Evolutionary conservation across 2,113 vertebrate species (phyloP).

Genomic region (Carassius gibelio): DNA sequence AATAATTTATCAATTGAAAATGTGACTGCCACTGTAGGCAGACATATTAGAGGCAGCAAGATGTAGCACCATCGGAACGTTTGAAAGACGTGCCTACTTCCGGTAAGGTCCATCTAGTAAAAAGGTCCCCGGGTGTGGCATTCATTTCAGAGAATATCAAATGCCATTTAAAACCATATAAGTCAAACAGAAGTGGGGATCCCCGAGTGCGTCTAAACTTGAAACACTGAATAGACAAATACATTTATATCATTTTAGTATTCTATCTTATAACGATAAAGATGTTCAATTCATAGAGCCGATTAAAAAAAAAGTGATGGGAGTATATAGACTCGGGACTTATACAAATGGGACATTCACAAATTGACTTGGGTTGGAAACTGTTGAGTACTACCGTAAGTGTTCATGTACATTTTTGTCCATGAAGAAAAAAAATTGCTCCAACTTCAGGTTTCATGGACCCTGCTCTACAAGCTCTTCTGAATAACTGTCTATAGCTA

Average conservation of each 20-base stretch:
- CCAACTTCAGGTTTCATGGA: too few species aligned
- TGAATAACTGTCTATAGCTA: too few species aligned
- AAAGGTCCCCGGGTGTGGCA: background rate
- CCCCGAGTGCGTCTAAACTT: background rate
- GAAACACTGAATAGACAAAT: background rate
- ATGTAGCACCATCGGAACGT: conserved; percentile 15
- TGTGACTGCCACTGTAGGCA: background rate
- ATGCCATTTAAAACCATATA: too few species aligned
- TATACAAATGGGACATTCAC: background rate
- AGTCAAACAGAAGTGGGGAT: background rate
- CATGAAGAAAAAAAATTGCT: too few species aligned
- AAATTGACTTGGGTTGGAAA: too few species aligned
- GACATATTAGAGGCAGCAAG: background rate
- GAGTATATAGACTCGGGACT: background rate
- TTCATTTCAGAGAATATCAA: background rate
- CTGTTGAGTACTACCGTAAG: too few species aligned
- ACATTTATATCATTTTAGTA: background rate
- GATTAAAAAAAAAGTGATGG: background rate
- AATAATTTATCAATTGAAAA: background rate
- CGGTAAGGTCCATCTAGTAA: background rate
- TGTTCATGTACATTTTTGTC: too few species aligned
- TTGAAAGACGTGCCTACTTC: conserved; percentile 45
- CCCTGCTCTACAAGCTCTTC: too few species aligned
- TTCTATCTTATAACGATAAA: background rate
- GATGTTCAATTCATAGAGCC: background rate